A percentile compares a stretch with the other conserved stretches of the same genome.
These are phyloP conservation scores for Argyrosomus japonicus DNA, from an alignment of 2,113 vertebrate species.

Conservation along the genomic window DNA sequence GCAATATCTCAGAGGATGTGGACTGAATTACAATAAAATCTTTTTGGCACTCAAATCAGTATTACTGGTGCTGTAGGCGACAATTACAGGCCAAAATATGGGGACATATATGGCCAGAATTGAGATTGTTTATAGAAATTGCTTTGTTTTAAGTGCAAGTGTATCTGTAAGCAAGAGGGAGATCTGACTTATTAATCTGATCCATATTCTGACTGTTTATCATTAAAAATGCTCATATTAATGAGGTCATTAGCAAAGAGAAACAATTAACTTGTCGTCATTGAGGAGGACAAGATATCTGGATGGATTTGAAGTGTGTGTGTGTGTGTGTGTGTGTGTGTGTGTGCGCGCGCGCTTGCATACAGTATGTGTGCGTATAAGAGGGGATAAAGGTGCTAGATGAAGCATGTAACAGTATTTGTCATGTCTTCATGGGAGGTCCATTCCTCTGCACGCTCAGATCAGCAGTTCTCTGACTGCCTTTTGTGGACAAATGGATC, in stretches of 20 bases:
- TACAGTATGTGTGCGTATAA: background rate
- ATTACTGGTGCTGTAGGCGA: background rate
- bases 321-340: conserved; percentile 6
- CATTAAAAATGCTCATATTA: conserved; percentile 24
- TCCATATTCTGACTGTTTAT: background rate
- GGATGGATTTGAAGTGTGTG: conserved; percentile 33
- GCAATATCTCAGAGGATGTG: conserved; percentile 15
- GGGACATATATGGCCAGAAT: background rate
- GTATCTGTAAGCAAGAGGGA: background rate
- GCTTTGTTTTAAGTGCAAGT: background rate
- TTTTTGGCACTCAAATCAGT: background rate
- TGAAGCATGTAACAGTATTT: conserved; percentile 80
- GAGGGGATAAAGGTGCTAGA: conserved; percentile 49
- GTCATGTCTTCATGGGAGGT: conserved; percentile 76
- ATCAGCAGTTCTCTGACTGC: conserved; percentile 49
- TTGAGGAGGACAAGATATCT: conserved; percentile 21
- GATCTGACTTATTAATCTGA: conserved; percentile 15
- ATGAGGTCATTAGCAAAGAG: conserved; percentile 36
- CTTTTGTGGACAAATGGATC: conserved; percentile 58
- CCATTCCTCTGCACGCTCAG: conserved; percentile 58
- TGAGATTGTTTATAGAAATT: background rate
- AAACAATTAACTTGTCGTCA: conserved; percentile 5
- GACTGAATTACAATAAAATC: conserved; percentile 10
- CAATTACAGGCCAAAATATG: conserved; percentile 9
- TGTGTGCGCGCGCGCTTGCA: conserved; percentile 2